Base-by-base conservation (phyloP, 1,140 invertebrate genomes). In the Atta texana region DNA sequence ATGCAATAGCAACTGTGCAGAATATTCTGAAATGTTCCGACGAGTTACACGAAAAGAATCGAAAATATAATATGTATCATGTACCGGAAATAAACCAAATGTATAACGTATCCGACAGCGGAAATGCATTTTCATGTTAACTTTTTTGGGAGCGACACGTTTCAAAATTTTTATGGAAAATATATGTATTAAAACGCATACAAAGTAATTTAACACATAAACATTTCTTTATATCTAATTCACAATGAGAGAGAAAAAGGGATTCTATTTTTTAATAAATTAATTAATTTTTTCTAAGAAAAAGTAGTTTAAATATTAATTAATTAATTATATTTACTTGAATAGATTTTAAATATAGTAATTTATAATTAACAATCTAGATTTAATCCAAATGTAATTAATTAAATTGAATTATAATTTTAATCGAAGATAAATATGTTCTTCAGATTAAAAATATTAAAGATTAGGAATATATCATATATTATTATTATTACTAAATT, bases 51-150 rank as follows among this genome's bases (percentile, higher is more conserved):
- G n/a, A 3, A 69, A 14, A 49, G 14, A 61, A 84, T 61, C 55
- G 80, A 61, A 84, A 18, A 57, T 59, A 74, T 49, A 74, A 82
- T 39, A 31, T 39, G 28, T 53, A 14, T 80, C n/a, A 6, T 21
- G 7, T 12, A 21, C n/a, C 80, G 55, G 80, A 84, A 74, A 61
- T 74, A 24, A 61, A 74, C 39, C 34, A 39, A 61, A 59, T 61
- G 53, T 16, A 55, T 68, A 51, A 55, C 80, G 3, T 72, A 74
- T 74, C 55, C 68, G 18, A 74, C 34, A 12, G 28, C 6, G 12
- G 59, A 7, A 80, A 64, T 53, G n/a, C 24, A 75, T 84, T 75
- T 84, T 75, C 39, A 57, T 14, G 21, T 4, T 51, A 84, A 84
- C 69, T 75, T 82, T 5, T 18, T 49, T 28, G 34, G 21, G 8